Evolutionary conservation across 2,888 invertebrate genomes (phyloP).

Genomic region (Meliscaeva auricollis): DNA sequence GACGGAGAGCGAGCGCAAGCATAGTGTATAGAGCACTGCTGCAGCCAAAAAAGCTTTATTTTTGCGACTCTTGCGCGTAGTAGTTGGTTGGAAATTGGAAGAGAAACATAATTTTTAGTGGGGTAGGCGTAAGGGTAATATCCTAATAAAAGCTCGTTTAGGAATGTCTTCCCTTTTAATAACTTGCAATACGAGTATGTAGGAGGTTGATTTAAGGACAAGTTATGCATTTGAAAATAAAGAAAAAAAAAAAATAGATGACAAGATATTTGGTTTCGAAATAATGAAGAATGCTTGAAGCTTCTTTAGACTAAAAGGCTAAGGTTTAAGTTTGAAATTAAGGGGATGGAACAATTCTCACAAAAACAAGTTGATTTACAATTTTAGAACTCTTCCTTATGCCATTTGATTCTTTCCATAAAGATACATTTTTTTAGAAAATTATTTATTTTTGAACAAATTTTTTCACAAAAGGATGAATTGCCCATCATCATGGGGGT

Average conservation of each 20-base stretch:
- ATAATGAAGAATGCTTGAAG: too few species aligned
- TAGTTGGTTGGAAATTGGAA: conserved; percentile 35
- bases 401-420: too few species aligned
- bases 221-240: background rate
- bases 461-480: too few species aligned
- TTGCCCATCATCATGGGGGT: too few species aligned
- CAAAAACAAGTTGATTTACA: too few species aligned
- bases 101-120: conserved; percentile 63
- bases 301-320: too few species aligned
- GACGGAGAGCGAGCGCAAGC: conserved; percentile 19
- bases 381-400: too few species aligned
- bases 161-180: background rate
- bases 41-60: conserved; percentile 63
- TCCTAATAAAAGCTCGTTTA: conserved; percentile 62
- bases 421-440: too few species aligned
- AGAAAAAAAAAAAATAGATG: background rate
- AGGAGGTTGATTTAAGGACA: background rate
- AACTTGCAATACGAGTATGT: background rate
- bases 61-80: conserved; percentile 64
- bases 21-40: conserved; percentile 13
- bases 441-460: too few species aligned
- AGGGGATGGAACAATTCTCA: too few species aligned
- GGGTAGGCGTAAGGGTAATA: conserved; percentile 65
- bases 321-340: too few species aligned
- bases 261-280: background rate